Evolutionary conservation across 2,888 invertebrate genomes (phyloP).

Genomic region (Unio delphinus): DNA sequence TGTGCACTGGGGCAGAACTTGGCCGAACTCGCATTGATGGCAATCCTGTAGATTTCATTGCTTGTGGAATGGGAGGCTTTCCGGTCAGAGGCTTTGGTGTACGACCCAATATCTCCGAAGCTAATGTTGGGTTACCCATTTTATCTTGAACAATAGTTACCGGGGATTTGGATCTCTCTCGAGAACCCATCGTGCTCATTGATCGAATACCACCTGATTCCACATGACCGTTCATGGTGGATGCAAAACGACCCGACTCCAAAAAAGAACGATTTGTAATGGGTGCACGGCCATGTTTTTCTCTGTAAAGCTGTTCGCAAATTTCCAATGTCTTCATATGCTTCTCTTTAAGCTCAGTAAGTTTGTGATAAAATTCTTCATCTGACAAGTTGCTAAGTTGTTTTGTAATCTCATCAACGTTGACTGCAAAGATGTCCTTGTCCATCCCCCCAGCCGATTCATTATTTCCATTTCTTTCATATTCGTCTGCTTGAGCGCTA

Average conservation of each 20-base stretch:
- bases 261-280: too few relatives aligned
- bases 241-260: too few relatives aligned
- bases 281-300: constrained; percentile 42
- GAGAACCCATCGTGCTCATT: neutral
- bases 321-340: constrained; percentile 65
- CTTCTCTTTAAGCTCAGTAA: constrained; percentile 63
- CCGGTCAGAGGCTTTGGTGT: constrained; percentile 35
- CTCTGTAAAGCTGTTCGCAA: constrained; percentile 64
- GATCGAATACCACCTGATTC: constrained; percentile 6
- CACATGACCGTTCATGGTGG: too few relatives aligned
- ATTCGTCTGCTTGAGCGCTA: constrained; percentile 8
- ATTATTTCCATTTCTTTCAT: neutral
- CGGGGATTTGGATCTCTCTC: constrained; percentile 8
- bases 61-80: constrained; percentile 16
- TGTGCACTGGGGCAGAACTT: constrained; percentile 45
- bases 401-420: constrained; percentile 20
- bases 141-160: neutral
- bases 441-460: neutral
- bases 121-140: too few relatives aligned
- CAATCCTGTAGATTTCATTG: constrained; percentile 16
- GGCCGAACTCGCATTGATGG: constrained; percentile 30
- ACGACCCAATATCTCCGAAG: neutral
- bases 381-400: constrained; percentile 56
- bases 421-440: neutral
- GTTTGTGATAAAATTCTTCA: constrained; percentile 65